Base-by-base conservation (phyloP, 2,888 invertebrate species). In the Tetropium fuscum region DNA sequence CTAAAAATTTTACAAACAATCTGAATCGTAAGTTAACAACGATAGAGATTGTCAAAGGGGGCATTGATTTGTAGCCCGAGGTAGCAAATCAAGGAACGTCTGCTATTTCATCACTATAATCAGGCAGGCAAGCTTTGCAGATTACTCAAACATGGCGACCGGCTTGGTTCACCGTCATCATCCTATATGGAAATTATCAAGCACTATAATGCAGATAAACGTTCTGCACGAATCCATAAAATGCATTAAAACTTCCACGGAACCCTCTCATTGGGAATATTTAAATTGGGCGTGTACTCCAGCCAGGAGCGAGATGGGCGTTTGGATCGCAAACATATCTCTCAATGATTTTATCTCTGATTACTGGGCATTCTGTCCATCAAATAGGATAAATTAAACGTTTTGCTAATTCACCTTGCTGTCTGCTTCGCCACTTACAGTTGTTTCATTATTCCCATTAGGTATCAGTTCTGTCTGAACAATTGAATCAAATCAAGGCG, bases 121-220 rank as follows among this genome's bases (percentile, higher is more conserved):
- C 78, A 76, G 56, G 72, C 66, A 71, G 74, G 76, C 74, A n/a
- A 75, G 74, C 73, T 65, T 69, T 66, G 68, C 73, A 73, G 73
- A 75, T 73, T 72, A 65, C 60, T 66, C 72, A 58, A 66, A 62
- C 58, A 64, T 63, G 63, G 63, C 63, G 63, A 55, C 59, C 59
- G 58, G 22, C 53, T 49, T 41, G 43, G 48, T 63, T 47, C 73
- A 73, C 75, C 74, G 70, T 76, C 74, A 75, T 77, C 76, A 78
- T 74, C 74, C 67, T 69, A 76, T 80, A 79, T 80, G 80, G 79
- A 80, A 79, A 80, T 80, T 76, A 75, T 72, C 69, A 72, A 76
- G 75, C 72, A 78, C 78, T 79, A 79, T 80, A 79, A 80, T 79
- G 75, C 75, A 75, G 77, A 74, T 79, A 80, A 80, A 79, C 77